Evolutionary conservation across 2,797 vertebrate species (phyloP), one percentile per base, ranked within the genome.

Genomic region (Phataginus tricuspis): DNA sequence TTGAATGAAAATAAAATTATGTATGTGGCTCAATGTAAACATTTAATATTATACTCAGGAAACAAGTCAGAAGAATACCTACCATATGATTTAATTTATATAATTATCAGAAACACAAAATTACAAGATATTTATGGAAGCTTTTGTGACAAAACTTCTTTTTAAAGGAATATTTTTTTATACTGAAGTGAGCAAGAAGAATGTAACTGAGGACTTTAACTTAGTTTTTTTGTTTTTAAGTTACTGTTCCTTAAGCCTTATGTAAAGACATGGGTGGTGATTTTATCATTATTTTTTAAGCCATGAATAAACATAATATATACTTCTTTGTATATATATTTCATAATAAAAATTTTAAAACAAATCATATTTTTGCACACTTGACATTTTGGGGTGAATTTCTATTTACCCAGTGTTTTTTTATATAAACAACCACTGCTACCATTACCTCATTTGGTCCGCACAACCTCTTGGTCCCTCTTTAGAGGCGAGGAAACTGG

Each of bases 271-370:
- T 9, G 14, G 10, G 15, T 61, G 1, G 21, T 53, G 23, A 51
- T 63, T 82, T 87, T 80, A 63, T 63, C 77, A 34, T 68, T 78
- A 55, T 72, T 91, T 34, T 64, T 86, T 80, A 91, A 86, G 37
- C 15, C 10, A 37, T 23, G 12, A 8, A 45, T 45, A 87, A 77
- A 86, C 0, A 59, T 25, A 74, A 59, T 34, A 34, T 45, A 55
- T 64, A 51, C 34, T n/a, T 39, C 37, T 66, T 72, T 7, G 4
- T 59, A 42, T 55, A n/a, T n/a, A 89, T 84, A 63, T n/a, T 78
- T 78, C 25, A 63, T 45, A 72, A 66, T 49, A 72, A 72, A 94
- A 83, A 49, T 29, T 75, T 45, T 45, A 45, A 72, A 90, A 69
- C 19, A 78, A 86, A 68, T 59, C 69, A n/a, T 90, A 72, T 63